Conservation (phyloP, 2,797 vertebrate genomes). For the Oryzias sinensis region DNA sequence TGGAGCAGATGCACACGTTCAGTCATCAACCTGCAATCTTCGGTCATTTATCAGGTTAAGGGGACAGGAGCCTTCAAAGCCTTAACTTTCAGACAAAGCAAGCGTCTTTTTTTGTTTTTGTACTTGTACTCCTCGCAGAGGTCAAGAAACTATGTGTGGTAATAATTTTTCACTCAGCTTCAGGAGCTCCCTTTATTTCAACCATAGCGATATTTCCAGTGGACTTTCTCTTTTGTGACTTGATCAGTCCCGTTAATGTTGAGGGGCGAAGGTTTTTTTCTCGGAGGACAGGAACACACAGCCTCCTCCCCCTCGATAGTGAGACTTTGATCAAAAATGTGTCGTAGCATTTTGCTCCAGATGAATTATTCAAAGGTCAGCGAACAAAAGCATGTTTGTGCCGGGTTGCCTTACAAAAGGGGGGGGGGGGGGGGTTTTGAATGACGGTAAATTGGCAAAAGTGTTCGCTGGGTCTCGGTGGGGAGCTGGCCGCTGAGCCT, state of each 20-base stretch:
- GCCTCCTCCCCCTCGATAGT: slow-evolving; percentile 58
- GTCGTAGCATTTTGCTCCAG: slow-evolving; percentile 68
- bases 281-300: slow-evolving; percentile 48
- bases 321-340: slow-evolving; percentile 76
- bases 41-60: slow-evolving; percentile 59
- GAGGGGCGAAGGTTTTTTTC: slow-evolving; percentile 59
- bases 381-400: slow-evolving; percentile 72
- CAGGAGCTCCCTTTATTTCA: slow-evolving; percentile 40
- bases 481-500: slow-evolving; percentile 66
- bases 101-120: slow-evolving; percentile 35
- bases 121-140: slow-evolving; percentile 25
- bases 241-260: slow-evolving; percentile 41
- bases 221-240: slow-evolving; percentile 37
- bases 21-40: slow-evolving; percentile 70
- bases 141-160: slow-evolving; percentile 36
- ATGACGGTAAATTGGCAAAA: slow-evolving; percentile 73
- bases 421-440: slow-evolving; percentile 16
- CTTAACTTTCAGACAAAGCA: slow-evolving; percentile 56
- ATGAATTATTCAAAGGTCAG: slow-evolving; percentile 79
- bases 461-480: slow-evolving; percentile 57
- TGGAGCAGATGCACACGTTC: slow-evolving; percentile 56
- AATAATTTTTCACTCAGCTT: slow-evolving; percentile 27
- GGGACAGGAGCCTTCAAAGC: slow-evolving; percentile 56
- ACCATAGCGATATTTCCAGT: slow-evolving; percentile 41
- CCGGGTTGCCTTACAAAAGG: slow-evolving; percentile 66